Evolutionary conservation across 2,113 vertebrate species (phyloP).

Genomic region (Theristicus caerulescens): DNA sequence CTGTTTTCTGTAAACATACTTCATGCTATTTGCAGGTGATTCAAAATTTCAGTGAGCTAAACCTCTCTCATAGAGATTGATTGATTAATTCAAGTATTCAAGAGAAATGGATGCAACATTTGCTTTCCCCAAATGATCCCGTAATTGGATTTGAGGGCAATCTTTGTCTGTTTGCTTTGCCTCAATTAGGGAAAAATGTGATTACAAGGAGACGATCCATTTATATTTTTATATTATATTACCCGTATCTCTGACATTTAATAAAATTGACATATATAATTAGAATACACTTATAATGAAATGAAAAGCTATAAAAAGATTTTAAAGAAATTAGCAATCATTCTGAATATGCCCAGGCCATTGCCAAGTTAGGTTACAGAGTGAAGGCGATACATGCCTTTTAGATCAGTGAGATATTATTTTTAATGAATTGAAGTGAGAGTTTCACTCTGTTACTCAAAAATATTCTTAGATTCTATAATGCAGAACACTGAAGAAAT

Average conservation of each 20-base stretch:
- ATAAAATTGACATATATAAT: neutral
- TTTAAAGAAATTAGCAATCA: neutral
- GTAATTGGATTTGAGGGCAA: neutral
- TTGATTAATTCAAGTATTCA: neutral
- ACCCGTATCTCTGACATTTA: neutral
- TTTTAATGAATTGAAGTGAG: neutral
- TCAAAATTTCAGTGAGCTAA: neutral
- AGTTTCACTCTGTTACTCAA: neutral
- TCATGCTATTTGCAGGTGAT: neutral
- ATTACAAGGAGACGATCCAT: neutral
- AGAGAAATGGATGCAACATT: neutral
- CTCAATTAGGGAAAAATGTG: neutral
- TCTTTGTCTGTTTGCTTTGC: neutral
- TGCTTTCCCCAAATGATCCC: neutral
- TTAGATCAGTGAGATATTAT: neutral
- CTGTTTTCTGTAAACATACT: neutral
- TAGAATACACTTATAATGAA: neutral
- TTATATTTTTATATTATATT: neutral
- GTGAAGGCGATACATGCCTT: rapidly evolving
- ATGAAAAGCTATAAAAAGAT: neutral
- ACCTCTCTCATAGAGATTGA: neutral
- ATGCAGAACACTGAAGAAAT: neutral
- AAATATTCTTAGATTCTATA: neutral
- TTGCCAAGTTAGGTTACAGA: neutral
- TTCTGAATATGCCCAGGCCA: neutral